Base-by-base conservation (phyloP, 2,113 vertebrate species). In the Spizaetus ornatus region DNA sequence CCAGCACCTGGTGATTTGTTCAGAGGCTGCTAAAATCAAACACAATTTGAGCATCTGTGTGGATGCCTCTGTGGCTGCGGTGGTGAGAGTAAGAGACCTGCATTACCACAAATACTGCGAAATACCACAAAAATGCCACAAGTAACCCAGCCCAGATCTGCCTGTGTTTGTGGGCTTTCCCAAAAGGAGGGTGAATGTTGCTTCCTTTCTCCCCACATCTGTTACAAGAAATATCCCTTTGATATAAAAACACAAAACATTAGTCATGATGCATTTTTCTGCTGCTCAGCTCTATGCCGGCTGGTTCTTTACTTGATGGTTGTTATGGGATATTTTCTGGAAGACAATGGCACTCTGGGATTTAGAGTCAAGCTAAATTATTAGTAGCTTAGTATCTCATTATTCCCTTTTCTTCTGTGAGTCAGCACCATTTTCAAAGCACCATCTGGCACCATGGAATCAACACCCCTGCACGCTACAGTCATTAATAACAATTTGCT, bases 331-430 rank as follows among this genome's bases (percentile, higher is more conserved):
- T 94, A 38, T 86, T 86, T 86, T 59, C 61, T 90, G 62, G 76
- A 88, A 94, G 62, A 88, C 76, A 90, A 26, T 31, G n/a, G 61
- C 38, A 55, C 79, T 56, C 62, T n/a, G 82, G 82, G 71, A 82
- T 82, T 90, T 95, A 55, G 79, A 92, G 76, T 86, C 62, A 82
- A 74, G 71, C 47, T 90, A 55, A 94, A 92, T 92, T 88, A 92
- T 88, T 96, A 76, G 66, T 47, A 63, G 66, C 59, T 86, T 63
- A 82, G 71, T 63, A 72, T 76, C 82, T 92, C 86, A 42, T 92
- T 92, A 92, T 82, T 90, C 27, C 55, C 83, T 32, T 58, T 78
- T 53, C 70, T 94, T 86, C 74, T 82, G 20, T 82, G 96, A 94
- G 62, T 96, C 91, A 92, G 95, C 77, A 72, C 52, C 32, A 21